These are phyloP conservation scores for Mya arenaria DNA, from an alignment of 1,140 invertebrate species.

Conservation along the genomic window DNA sequence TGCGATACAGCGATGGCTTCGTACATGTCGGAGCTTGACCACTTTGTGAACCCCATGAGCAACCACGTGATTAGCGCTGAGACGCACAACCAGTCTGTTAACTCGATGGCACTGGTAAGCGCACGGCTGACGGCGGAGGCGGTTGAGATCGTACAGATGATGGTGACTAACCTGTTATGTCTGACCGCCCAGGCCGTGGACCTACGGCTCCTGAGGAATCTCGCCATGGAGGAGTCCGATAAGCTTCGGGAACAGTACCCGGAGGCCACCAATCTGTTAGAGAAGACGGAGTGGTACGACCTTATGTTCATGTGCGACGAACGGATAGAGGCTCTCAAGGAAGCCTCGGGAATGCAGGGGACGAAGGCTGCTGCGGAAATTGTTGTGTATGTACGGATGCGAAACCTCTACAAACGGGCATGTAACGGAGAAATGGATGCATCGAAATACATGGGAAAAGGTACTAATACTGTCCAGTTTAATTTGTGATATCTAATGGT, in stretches of 20 bases:
- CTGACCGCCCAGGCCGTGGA: slow-evolving; percentile 39
- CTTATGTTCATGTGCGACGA: slow-evolving; percentile 18
- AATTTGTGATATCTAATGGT: too few species aligned
- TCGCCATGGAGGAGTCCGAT: slow-evolving; percentile 15
- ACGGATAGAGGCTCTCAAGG: background rate
- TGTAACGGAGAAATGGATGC: slow-evolving; percentile 18
- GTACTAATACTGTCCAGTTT: background rate
- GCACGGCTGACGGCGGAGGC: slow-evolving; percentile 30
- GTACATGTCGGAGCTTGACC: slow-evolving; percentile 48
- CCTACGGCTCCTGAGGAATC: slow-evolving; percentile 32
- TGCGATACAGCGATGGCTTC: slow-evolving; percentile 43
- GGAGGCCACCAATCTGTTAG: background rate
- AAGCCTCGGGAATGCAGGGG: too few species aligned
- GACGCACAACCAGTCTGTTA: slow-evolving; percentile 43
- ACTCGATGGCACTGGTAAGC: slow-evolving; percentile 47
- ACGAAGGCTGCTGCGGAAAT: background rate
- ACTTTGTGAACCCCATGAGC: slow-evolving; percentile 49
- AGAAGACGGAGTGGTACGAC: slow-evolving; percentile 29
- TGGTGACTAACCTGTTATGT: slow-evolving; percentile 26
- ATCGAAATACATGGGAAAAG: slow-evolving; percentile 30
- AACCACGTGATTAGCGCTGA: slow-evolving; percentile 49
- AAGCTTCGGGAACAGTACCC: slow-evolving; percentile 3
- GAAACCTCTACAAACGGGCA: background rate
- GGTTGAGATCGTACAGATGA: slow-evolving; percentile 42
- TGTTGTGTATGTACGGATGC: background rate